Conservation (phyloP, 37 sponge, comb jelly and placozoan species). For the Bolinopsis microptera region DNA sequence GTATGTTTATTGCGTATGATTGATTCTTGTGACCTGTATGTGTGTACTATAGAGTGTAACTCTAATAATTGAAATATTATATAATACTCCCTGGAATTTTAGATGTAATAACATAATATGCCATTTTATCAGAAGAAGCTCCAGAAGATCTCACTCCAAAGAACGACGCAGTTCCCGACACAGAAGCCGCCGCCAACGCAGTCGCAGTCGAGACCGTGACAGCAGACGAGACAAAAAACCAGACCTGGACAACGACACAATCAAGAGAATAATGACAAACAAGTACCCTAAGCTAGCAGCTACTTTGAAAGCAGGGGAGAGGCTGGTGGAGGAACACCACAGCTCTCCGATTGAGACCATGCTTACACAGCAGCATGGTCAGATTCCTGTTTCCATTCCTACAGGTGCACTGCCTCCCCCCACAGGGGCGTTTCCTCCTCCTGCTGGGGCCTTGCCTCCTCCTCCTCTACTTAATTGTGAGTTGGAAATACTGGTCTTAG, state of each 20-base stretch:
- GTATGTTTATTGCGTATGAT: too few species aligned
- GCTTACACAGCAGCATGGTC: neutral
- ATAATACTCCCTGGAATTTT: neutral
- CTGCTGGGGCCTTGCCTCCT: neutral
- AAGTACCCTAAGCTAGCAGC: conserved; percentile 9
- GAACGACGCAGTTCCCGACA: neutral
- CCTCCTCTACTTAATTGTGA: neutral
- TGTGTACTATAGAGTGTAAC: neutral
- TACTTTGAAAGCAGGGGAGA: neutral
- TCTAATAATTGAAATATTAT: neutral
- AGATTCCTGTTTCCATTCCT: neutral
- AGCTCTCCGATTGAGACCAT: neutral
- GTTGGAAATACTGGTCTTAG: too few species aligned
- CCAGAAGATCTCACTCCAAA: neutral
- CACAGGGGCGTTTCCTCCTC: neutral
- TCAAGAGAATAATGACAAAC: neutral
- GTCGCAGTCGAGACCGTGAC: neutral
- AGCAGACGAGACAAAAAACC: neutral
- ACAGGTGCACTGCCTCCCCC: neutral
- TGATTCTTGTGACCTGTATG: too few species aligned
- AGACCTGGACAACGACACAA: neutral
- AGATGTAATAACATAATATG: too few species aligned
- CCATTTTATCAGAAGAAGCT: neutral
- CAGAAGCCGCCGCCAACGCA: neutral
- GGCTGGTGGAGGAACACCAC: neutral